Evolutionary conservation across 2,888 invertebrate genomes (phyloP).

Genomic region (Parasteatoda lunata): DNA sequence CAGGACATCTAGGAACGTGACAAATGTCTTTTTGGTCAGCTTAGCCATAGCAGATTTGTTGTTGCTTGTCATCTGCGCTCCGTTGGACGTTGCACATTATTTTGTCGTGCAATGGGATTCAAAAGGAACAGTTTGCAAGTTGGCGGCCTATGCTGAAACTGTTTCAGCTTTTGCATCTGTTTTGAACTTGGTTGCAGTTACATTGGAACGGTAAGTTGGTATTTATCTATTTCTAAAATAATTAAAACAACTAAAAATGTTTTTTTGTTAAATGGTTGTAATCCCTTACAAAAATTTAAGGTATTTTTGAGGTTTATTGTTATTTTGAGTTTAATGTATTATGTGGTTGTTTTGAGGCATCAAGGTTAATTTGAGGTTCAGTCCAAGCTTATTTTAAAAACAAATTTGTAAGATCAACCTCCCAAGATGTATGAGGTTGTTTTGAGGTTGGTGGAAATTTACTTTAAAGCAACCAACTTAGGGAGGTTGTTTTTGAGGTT

Average conservation of each 20-base stretch:
- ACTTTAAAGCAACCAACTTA: too few species aligned
- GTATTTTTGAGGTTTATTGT: neutral
- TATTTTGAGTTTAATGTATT: too few species aligned
- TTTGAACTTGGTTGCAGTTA: constrained; percentile 77
- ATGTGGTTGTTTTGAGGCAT: too few species aligned
- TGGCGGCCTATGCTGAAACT: constrained; percentile 76
- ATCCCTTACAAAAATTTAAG: neutral
- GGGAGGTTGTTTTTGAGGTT: too few species aligned
- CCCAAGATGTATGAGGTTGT: too few species aligned
- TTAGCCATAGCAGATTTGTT: constrained; percentile 76
- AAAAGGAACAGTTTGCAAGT: constrained; percentile 75
- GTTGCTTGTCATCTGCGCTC: constrained; percentile 76
- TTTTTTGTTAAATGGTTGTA: neutral
- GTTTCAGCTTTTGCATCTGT: constrained; percentile 76
- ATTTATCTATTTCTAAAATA: neutral
- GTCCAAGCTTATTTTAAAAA: too few species aligned
- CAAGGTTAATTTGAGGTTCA: too few species aligned
- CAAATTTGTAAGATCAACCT: too few species aligned
- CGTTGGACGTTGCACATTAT: constrained; percentile 75
- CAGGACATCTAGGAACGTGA: constrained; percentile 73
- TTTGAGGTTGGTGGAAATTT: too few species aligned
- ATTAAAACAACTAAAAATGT: too few species aligned
- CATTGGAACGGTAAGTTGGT: constrained; percentile 76
- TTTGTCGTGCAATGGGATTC: constrained; percentile 75
- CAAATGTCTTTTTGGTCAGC: constrained; percentile 73